Percentiles rank a stretch among this genome's conserved stretches.
Conservation (phyloP, 2,797 vertebrate genomes). For the Luscinia luscinia region DNA sequence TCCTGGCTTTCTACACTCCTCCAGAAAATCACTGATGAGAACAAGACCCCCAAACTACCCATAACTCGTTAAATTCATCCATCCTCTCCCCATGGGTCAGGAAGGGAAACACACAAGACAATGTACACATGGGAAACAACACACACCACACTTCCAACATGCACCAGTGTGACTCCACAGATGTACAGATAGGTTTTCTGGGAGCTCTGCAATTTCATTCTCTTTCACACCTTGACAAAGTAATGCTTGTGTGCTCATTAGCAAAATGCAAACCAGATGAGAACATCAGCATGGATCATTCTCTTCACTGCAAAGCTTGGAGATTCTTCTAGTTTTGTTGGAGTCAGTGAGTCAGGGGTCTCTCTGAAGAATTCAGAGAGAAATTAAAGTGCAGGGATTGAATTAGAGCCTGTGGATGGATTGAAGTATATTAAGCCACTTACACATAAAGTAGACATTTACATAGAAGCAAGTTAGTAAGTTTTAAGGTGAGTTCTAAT, state of each 20-base stretch:
- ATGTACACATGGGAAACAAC: rapidly evolving
- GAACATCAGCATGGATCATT: background rate
- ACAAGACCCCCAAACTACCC: background rate
- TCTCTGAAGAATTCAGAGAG: too few relatives aligned
- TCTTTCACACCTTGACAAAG: background rate
- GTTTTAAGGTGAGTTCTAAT: too few relatives aligned
- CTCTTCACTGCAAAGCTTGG: background rate
- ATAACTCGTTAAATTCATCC: background rate
- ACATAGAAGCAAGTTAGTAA: too few relatives aligned
- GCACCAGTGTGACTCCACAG: background rate
- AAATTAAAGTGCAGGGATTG: too few relatives aligned
- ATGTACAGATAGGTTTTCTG: background rate
- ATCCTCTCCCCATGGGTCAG: background rate
- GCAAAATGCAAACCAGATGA: background rate
- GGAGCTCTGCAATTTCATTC: background rate
- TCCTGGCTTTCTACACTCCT: background rate
- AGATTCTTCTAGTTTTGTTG: too few relatives aligned
- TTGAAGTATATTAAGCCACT: too few relatives aligned
- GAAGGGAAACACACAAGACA: rapidly evolving
- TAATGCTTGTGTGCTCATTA: background rate
- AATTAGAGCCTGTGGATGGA: too few relatives aligned
- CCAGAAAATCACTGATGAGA: background rate
- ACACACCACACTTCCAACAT: background rate
- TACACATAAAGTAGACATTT: too few relatives aligned
- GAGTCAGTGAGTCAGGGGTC: too few relatives aligned